phyloP scores from a whole-genome alignment of 23 tunicate genomes.

The Ciona savignyi region DNA sequence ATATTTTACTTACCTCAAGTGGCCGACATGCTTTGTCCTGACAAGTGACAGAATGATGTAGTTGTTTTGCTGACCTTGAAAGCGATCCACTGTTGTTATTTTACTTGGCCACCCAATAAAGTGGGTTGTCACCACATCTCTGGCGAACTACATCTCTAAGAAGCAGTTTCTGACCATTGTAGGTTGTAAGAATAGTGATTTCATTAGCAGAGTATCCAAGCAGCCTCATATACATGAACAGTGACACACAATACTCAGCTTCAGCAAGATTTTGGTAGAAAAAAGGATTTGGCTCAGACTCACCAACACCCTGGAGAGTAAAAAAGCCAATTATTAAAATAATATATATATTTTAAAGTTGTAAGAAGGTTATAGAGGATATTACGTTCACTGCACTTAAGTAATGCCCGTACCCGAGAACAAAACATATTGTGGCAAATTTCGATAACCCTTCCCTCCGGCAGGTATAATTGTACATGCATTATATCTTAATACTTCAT shows the following conservation, averaged over 20 bases:
- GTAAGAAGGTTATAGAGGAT: too few species aligned
- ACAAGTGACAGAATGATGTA: conserved; percentile 96
- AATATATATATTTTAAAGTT: too few species aligned
- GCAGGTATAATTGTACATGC: too few species aligned
- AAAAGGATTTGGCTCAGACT: conserved; percentile 98
- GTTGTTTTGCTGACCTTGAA: conserved; percentile 99
- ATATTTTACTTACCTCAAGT: conserved; percentile 35
- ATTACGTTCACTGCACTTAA: too few species aligned
- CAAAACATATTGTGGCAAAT: too few species aligned
- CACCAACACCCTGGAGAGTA: conserved; percentile 52
- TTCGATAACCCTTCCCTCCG: too few species aligned
- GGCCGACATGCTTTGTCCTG: conserved; percentile 92
- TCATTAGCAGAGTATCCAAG: conserved; percentile 86
- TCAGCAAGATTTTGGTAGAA: conserved; percentile 98
- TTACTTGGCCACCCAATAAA: conserved; percentile 95
- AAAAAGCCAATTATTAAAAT: neutral
- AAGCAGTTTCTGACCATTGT: conserved; percentile 99
- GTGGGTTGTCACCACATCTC: conserved; percentile 84
- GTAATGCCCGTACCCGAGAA: too few species aligned
- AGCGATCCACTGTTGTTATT: conserved; percentile 97
- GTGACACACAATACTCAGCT: conserved; percentile 93
- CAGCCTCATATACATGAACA: conserved; percentile 97
- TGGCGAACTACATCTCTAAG: conserved; percentile 90
- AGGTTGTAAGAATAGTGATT: conserved; percentile 93
- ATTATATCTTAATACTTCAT: too few species aligned